Percentiles rank a stretch among this genome's conserved stretches.
phyloP scores from a whole-genome alignment of 2,113 vertebrate species.

The Catagonus wagneri region DNA sequence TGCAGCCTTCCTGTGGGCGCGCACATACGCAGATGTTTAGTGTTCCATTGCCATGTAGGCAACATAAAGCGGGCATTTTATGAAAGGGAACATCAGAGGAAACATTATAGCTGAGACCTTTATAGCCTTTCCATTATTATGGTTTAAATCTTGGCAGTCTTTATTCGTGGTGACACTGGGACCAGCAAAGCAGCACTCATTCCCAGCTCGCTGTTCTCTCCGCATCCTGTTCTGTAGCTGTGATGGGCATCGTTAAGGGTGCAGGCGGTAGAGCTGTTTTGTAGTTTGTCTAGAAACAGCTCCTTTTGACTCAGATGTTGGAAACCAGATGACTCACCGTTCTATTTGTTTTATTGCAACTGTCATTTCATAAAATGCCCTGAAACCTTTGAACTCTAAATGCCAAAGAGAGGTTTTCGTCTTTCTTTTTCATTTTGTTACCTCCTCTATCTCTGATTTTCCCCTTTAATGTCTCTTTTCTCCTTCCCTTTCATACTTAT shows the following conservation, averaged over 20 bases:
- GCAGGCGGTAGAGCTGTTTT: conserved; percentile 80
- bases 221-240: conserved; percentile 85
- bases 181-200: conserved; percentile 79
- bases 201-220: conserved; percentile 76
- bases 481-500: conserved; percentile 44
- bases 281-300: conserved; percentile 84
- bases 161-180: conserved; percentile 85
- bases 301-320: conserved; percentile 86
- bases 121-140: conserved; percentile 88
- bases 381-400: conserved; percentile 78
- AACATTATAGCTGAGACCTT: conserved; percentile 87
- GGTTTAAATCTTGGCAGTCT: conserved; percentile 88
- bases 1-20: conserved; percentile 65
- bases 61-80: conserved; percentile 86
- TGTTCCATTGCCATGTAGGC: conserved; percentile 81
- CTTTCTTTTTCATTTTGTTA: conserved; percentile 32
- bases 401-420: conserved; percentile 55
- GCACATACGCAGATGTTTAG: conserved; percentile 51
- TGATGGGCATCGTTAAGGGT: conserved; percentile 73
- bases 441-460: conserved; percentile 35
- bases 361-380: conserved; percentile 84
- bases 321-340: conserved; percentile 85
- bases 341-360: conserved; percentile 85
- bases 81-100: conserved; percentile 87
- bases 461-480: conserved; percentile 29